Evolutionary conservation across 1,140 invertebrate species (phyloP), one percentile per base, ranked within the genome.

Genomic region (Chymomyza costata): DNA sequence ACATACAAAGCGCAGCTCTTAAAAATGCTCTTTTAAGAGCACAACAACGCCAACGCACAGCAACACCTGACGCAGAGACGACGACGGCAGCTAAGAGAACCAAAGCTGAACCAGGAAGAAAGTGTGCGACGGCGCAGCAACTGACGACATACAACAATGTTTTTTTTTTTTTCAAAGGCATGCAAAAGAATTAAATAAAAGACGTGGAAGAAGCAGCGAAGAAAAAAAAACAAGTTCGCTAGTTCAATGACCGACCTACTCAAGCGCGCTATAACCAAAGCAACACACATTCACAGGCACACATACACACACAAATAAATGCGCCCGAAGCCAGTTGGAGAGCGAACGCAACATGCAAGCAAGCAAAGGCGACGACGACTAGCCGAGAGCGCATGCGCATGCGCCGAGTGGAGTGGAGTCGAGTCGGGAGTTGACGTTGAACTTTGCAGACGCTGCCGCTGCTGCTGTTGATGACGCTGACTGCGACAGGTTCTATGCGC

Each of bases 201-300:
- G 11, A 21, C 17, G 25, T 17, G 8, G 21, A 65, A 48, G 49
- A 50, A 51, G 56, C 38, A 37, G 46, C 52, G 50, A 50, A 62
- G 70, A 69, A 70, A 82, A 73, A 49, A 67, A 78, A 83, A 84
- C 83, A 83, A 85, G 83, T 85, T 74, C 62, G 67, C 54, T 48
- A 80, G 78, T 70, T 85, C 82, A 85, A 85, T 85, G 83, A 85
- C 84, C 84, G 84, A 85, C 84, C 84, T 85, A 85, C 84, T 85
- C 84, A 85, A 85, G 83, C 84, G 83, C 73, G 69, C 63, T 84
- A 78, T 73, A 83, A 70, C 57, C 68, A 60, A 76, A 76, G 67
- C 80, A 64, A 57, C 58, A 65, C 50, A 61, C 37, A 37, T 34
- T 59, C 40, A 59, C 41, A 58, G 43, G 39, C 11, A 45, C 39